Percentiles rank a stretch among this genome's conserved stretches.
phyloP scores from a whole-genome alignment of 2,888 invertebrate genomes.

The Yponomeuta sedellus region DNA sequence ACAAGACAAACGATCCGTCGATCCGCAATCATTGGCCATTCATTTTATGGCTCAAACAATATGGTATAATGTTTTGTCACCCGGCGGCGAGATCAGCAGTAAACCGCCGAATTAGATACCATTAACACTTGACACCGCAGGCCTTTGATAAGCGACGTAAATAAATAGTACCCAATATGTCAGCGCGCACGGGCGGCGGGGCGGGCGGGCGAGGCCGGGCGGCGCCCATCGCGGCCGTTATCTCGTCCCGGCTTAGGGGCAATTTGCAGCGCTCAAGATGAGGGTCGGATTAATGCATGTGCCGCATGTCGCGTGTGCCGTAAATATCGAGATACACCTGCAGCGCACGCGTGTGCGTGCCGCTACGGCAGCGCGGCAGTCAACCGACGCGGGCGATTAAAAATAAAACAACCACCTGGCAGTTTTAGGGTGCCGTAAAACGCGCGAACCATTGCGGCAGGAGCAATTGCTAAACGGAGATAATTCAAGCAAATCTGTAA shows the following conservation, averaged over 20 bases:
- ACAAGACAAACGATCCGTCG: background rate
- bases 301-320: background rate
- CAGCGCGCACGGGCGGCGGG: background rate
- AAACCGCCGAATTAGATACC: background rate
- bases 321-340: background rate
- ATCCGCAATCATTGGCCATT: background rate
- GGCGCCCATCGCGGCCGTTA: background rate
- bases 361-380: too few relatives aligned
- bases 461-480: background rate
- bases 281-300: background rate
- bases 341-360: background rate
- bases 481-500: background rate
- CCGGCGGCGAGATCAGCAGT: background rate
- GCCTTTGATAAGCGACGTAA: conserved; percentile 1
- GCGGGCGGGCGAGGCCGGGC: background rate
- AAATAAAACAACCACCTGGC: background rate
- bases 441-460: background rate
- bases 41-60: background rate
- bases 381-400: background rate
- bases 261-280: conserved; percentile 1
- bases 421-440: background rate
- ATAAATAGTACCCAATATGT: background rate
- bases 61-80: background rate
- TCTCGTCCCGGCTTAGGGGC: background rate
- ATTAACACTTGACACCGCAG: background rate